Base-by-base conservation (phyloP, 2,888 invertebrate species). In the Philonicus albiceps region DNA sequence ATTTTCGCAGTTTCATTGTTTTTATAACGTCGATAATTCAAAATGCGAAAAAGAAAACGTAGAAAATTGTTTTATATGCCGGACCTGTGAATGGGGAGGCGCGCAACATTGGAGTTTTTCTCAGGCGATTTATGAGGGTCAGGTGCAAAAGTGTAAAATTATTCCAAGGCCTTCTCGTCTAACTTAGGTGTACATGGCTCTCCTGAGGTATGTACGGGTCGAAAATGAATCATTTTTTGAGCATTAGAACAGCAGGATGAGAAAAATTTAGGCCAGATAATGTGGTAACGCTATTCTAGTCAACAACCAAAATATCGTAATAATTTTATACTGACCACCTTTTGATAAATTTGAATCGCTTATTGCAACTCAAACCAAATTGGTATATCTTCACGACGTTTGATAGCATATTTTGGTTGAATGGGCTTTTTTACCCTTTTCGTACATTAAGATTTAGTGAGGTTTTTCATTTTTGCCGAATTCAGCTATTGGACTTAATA, bases 21-120 rank as follows among this genome's bases (percentile, higher is more conserved):
- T 64, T 87, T 84, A 86, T 76, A 76, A 80, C 87, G 78, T 75
- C 86, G 80, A 87, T 87, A 87, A 87, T 87, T 87, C 86, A 86
- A 87, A 87, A 86, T 72, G 37, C 27, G 27, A 76, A 86, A 85
- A n/a, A n/a, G n/a, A n/a, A 73, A 64, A 22, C 64, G 27, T 64
- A 64, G 64, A 64, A 64, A 64, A 64, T 64, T 64, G 64, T 64
- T 64, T 72, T 72, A 49, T 72, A 34, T 31, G 34, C 37, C 37
- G 31, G 55, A 72, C 34, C 22, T 30, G 43, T 40, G 78, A 37
- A 78, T 27, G 22, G 78, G 43, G 6, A n/a, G 74, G 74, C n/a
- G n/a, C 40, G 40, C 40, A 13, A 78, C 78, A 78, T 43, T 43
- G 5, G 27, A 40, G 19, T 43, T 43, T 78, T 72, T 27, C 64